Percentiles rank a stretch among this genome's conserved stretches.
phyloP scores from a whole-genome alignment of 2,797 vertebrate species.

The Catostomus latipinnis region DNA sequence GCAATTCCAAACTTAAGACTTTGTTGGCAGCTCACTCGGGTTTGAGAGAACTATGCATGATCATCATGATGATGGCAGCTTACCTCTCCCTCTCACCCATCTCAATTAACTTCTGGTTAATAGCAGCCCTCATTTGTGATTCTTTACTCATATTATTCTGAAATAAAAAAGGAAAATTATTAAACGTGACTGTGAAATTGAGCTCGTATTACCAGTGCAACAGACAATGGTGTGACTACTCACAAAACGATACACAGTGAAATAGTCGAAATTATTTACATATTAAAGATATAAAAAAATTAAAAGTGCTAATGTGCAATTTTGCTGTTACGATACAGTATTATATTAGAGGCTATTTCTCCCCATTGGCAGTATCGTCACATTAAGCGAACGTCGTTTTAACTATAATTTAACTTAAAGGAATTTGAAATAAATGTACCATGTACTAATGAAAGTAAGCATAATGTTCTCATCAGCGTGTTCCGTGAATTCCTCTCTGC shows the following conservation, averaged over 20 bases:
- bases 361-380: too few species aligned
- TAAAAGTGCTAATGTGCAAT: too few species aligned
- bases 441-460: constrained; percentile 39
- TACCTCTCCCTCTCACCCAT: constrained; percentile 96
- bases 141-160: constrained; percentile 89
- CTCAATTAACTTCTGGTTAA: constrained; percentile 97
- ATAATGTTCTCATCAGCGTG: constrained; percentile 47
- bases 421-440: constrained; percentile 5
- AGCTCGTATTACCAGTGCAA: not conserved
- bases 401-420: not conserved
- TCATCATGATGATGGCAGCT: constrained; percentile 47
- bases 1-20: too few species aligned
- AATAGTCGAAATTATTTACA: not conserved
- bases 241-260: not conserved
- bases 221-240: not conserved
- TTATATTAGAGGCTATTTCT: not conserved
- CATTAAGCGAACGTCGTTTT: not conserved
- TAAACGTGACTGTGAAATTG: not conserved
- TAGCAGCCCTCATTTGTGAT: constrained; percentile 90
- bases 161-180: not conserved
- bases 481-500: not conserved
- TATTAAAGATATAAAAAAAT: too few species aligned
- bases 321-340: not conserved
- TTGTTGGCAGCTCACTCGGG: too few species aligned
- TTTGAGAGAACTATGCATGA: not conserved